Base-by-base conservation (phyloP, 2,888 invertebrate species). In the Athalia cordata region DNA sequence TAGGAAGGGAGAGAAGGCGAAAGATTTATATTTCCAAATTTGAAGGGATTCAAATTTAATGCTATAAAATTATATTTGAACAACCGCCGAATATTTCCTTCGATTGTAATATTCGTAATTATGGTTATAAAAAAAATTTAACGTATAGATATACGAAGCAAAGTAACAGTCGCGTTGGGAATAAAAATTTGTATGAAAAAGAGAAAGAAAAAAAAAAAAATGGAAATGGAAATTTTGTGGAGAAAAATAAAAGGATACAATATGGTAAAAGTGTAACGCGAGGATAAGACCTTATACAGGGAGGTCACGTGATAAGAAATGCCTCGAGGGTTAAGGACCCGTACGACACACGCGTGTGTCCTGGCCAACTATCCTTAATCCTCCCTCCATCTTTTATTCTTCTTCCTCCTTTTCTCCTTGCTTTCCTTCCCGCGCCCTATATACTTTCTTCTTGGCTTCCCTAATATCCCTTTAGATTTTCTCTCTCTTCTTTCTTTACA, bases 181-280 rank as follows among this genome's bases (percentile, higher is more conserved):
- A 65, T 29, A 2, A 29, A 29, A 29, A 2, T 29, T 29, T 29
- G 29, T 29, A 29, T 29, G 76, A 62, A 9, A 47, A 8, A 67
- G 70, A 49, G 64, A 13, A 50, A 68, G 45, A 62, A 77, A 65
- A 77, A 70, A 57, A 9, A 75, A 29, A 29, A 29, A 29, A 29
- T 29, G 2, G 2, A 29, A 1, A 29, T 29, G 29, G 2, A 29
- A 29, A 29, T 29, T 29, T 29, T 2, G 29, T 29, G 29, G 57
- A 72, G 52, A 67, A 68, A 74, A 66, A 68, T 8, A 45, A 72
- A 13, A 77, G 15, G 72, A 66, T 77, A 78, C 78, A 78, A 76
- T 79, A 80, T 81, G 78, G 80, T 59, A 59, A 72, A 72, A 72
- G 72, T 72, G 29, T 45, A 59, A 59, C 52, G 43, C 52, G 72